These are phyloP conservation scores for Pedionomus torquatus DNA, from an alignment of 2,113 vertebrate species.

Conservation along the genomic window DNA sequence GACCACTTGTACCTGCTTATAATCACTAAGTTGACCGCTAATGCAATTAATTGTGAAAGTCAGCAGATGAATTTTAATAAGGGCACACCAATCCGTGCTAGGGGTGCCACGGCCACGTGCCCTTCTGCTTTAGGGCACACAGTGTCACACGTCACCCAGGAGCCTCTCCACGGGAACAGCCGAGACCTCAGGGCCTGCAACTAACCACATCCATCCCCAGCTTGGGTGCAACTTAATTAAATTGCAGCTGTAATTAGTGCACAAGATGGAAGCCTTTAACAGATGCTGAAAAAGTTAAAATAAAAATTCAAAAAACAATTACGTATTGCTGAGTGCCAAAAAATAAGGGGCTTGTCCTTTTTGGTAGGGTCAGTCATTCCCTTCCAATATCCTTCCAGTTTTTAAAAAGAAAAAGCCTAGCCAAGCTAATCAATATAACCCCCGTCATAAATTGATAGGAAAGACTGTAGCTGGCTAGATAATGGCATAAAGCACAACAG, in stretches of 20 bases:
- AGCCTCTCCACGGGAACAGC: neutral
- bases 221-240: neutral
- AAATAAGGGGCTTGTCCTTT: neutral
- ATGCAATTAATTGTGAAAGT: neutral
- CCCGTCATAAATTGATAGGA: neutral
- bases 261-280: neutral
- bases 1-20: neutral
- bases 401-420: neutral
- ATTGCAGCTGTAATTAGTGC: neutral
- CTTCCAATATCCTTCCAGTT: neutral
- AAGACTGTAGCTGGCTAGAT: neutral
- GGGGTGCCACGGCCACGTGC: neutral
- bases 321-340: neutral
- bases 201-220: neutral
- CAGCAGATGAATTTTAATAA: neutral
- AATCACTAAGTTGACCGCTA: neutral
- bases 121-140: neutral
- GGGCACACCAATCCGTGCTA: neutral
- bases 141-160: accelerated
- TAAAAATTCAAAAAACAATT: neutral
- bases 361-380: too few relatives aligned
- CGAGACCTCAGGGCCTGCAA: neutral
- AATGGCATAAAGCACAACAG: neutral
- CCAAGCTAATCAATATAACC: neutral
- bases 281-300: neutral